Evolutionary conservation across 2,888 invertebrate genomes (phyloP).

Genomic region (Saturnia pavonia): DNA sequence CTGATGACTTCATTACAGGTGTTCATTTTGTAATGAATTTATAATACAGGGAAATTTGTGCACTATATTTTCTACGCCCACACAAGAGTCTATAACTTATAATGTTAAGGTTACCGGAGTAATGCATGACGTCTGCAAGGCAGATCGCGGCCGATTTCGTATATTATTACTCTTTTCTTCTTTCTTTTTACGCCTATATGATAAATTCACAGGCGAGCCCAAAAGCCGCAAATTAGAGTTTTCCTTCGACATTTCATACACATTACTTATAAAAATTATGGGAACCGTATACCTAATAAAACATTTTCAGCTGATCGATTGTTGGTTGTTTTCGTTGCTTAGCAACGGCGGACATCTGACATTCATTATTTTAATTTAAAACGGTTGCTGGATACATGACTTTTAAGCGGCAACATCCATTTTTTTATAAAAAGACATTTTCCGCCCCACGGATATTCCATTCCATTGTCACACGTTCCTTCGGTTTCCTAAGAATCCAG

Average conservation of each 20-base stretch:
- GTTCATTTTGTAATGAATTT: not conserved
- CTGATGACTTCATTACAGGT: no score
- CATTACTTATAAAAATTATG: constrained; percentile 40
- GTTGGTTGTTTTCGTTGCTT: constrained; percentile 40
- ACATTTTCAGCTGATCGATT: constrained; percentile 35
- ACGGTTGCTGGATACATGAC: not conserved
- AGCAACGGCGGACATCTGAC: constrained; percentile 21
- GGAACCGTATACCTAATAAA: constrained; percentile 20
- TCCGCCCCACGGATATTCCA: not conserved
- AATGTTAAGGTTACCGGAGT: constrained; percentile 52
- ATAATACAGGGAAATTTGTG: not conserved
- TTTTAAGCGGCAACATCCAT: not conserved
- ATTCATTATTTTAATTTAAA: not conserved
- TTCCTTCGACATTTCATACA: constrained; percentile 74
- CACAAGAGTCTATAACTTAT: not conserved
- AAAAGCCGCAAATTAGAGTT: constrained; percentile 67
- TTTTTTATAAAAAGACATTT: no score
- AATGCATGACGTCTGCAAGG: constrained; percentile 64
- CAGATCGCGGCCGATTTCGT: constrained; percentile 68
- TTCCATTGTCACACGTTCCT: not conserved
- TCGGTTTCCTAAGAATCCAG: no score
- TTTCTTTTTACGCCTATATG: constrained; percentile 68
- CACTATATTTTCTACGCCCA: not conserved
- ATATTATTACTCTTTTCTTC: constrained; percentile 66
- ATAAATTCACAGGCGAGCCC: constrained; percentile 74